Conservation (phyloP, 2,888 invertebrate genomes). For the Drosophila neutralis region DNA sequence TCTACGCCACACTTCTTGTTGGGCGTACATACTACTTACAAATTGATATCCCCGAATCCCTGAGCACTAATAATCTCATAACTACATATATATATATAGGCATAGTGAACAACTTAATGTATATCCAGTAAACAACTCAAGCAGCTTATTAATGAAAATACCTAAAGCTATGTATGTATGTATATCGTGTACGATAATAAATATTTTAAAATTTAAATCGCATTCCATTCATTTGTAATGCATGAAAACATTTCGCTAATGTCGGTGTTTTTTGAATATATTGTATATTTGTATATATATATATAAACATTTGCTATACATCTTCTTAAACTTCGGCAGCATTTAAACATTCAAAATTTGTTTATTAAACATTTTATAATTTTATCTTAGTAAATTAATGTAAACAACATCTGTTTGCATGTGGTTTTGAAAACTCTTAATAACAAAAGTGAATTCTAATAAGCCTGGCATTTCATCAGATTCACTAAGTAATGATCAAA, state of each 20-base stretch:
- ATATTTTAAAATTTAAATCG: conserved; percentile 53
- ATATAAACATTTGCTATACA: not conserved
- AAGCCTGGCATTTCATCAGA: too few relatives aligned
- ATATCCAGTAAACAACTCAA: conserved; percentile 66
- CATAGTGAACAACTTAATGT: conserved; percentile 52
- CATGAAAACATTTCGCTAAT: not conserved
- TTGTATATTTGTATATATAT: not conserved
- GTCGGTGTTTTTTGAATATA: not conserved
- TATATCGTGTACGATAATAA: conserved; percentile 65
- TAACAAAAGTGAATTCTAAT: too few relatives aligned
- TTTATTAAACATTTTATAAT: conserved; percentile 30
- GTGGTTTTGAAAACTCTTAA: too few relatives aligned
- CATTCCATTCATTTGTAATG: not conserved
- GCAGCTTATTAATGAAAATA: conserved; percentile 52
- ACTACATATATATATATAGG: conserved; percentile 34
- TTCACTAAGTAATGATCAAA: too few relatives aligned
- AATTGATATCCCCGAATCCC: conserved; percentile 25
- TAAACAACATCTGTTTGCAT: too few relatives aligned
- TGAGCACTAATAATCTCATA: conserved; percentile 65
- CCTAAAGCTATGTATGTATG: conserved; percentile 58
- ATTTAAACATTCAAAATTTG: not conserved
- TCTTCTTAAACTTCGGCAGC: not conserved
- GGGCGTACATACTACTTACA: conserved; percentile 13
- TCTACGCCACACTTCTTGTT: conserved; percentile 52
- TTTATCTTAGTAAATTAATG: too few relatives aligned